Evolutionary conservation across 2,888 invertebrate species (phyloP).

Genomic region (Xestia ashworthii): DNA sequence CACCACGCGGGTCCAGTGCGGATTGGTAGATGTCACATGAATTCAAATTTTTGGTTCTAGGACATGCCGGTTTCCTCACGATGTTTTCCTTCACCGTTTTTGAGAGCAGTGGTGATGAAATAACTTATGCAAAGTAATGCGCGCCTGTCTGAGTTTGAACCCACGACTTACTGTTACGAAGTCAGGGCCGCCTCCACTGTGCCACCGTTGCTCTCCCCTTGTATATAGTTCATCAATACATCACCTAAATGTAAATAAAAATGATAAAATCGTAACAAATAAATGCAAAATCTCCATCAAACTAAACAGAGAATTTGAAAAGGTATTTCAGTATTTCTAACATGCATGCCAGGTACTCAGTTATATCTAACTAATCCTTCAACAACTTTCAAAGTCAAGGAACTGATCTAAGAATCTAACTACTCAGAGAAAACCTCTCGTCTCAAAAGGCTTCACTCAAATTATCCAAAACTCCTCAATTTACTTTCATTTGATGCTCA

Average conservation of each 20-base stretch:
- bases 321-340: background rate
- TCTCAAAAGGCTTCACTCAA: slow-evolving; percentile 24
- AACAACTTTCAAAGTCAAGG: background rate
- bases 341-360: background rate
- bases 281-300: background rate
- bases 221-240: background rate
- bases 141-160: too few relatives aligned
- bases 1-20: too few relatives aligned
- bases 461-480: slow-evolving; percentile 51
- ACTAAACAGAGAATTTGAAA: background rate
- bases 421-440: slow-evolving; percentile 3
- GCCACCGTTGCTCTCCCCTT: background rate
- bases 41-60: too few relatives aligned
- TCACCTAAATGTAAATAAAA: too few relatives aligned
- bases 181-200: too few relatives aligned
- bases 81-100: too few relatives aligned
- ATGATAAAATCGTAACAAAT: background rate
- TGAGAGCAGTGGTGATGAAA: too few relatives aligned
- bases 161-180: too few relatives aligned
- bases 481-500: slow-evolving; percentile 62
- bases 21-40: too few relatives aligned
- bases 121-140: too few relatives aligned
- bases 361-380: background rate
- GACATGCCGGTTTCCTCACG: too few relatives aligned
- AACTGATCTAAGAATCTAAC: background rate